Evolutionary conservation across 2,888 invertebrate genomes (phyloP), one percentile per base, ranked within the genome.

Genomic region (Nymphalis urticae): DNA sequence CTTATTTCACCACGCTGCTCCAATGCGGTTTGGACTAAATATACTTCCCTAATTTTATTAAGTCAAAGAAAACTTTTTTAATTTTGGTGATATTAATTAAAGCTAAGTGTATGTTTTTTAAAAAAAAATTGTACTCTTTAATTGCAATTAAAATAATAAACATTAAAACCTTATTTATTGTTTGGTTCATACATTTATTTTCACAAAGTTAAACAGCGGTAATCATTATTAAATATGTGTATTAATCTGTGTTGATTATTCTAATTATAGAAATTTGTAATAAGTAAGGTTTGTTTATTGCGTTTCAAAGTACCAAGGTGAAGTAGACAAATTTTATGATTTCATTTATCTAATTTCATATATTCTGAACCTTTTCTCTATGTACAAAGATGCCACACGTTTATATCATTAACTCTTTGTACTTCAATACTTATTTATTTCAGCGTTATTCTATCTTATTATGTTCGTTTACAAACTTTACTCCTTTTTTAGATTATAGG

Each of bases 211-310:
- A 4, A 42, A 42, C 4, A 42, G 21, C 4, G 21, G 19, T 51
- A 21, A 21, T 51, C 10, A 51, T 51, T 51, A 51, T 51, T 51
- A 27, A 24, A 2, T 10, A 51, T 51, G 21, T 53, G 21, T 53
- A 24, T 53, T 53, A 51, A 21, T 53, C 24, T 53, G 16, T 27
- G 16, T 53, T 53, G 21, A 13, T 21, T 24, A 53, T 24, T 53
- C 24, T 53, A 53, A 53, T 24, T 53, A 16, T 21, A 21, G 21
- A 53, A 53, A 53, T 53, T 53, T 53, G 53, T 53, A 51, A 51
- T 10, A 13, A 53, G 10, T 51, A 21, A 53, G 53, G 13, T 53
- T 53, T 53, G 53, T 53, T 42, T 24, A 24, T 16, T 24, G 53
- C 24, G 6, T 53, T 13, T 53, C 16, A 5, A 51, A 51, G 51